These are phyloP conservation scores for Antedon bifida DNA, from an alignment of 35 echinoderm and acorn worm genomes.

Conservation along the genomic window DNA sequence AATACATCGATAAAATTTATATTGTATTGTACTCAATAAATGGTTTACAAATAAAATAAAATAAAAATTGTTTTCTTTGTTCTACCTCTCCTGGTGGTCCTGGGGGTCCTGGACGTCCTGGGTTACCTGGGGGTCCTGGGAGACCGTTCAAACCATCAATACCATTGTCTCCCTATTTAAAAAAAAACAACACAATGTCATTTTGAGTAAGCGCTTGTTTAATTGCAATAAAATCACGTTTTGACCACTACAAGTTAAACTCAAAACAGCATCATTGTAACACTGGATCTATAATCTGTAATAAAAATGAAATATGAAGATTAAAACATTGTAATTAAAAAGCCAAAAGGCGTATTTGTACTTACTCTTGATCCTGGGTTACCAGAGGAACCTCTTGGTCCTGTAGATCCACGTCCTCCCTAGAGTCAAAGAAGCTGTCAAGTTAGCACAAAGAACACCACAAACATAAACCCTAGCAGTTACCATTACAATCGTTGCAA, in stretches of 20 bases:
- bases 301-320: no score
- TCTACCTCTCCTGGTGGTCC: conserved; percentile 35
- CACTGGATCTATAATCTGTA: no score
- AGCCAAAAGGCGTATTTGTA: no score
- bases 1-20: no score
- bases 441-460: background rate
- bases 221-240: background rate
- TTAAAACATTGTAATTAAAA: no score
- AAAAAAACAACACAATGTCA: background rate
- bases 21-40: no score
- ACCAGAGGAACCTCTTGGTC: conserved; percentile 33
- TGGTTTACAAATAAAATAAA: no score
- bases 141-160: conserved; percentile 46
- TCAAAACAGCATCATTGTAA: no score
- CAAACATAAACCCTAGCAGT: no score
- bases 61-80: no score
- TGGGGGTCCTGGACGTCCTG: conserved; percentile 30
- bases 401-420: conserved; percentile 40
- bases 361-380: conserved; percentile 60
- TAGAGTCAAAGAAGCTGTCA: background rate
- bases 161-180: conserved; percentile 46
- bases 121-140: conserved; percentile 36
- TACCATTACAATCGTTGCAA: no score
- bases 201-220: background rate
- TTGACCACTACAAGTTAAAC: no score